Conservation (phyloP, 2,797 vertebrate species). For the Geotrypetes seraphini region DNA sequence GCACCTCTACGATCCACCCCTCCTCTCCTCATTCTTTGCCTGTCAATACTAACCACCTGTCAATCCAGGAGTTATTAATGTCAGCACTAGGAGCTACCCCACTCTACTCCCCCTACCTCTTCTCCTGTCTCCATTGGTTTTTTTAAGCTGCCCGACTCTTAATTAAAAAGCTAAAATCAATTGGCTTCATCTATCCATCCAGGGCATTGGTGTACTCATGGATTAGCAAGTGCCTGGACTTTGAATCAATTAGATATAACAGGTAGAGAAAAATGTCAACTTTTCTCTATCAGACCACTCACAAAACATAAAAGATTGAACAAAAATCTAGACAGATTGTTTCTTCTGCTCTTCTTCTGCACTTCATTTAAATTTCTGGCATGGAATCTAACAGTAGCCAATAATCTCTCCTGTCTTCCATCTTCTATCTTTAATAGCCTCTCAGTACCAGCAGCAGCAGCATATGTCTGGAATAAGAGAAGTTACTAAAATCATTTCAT, state of each 20-base stretch:
- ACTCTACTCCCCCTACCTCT: too few species aligned
- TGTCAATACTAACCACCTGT: too few species aligned
- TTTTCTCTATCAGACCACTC: slow-evolving; percentile 53
- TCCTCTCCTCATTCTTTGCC: not conserved
- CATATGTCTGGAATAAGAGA: too few species aligned
- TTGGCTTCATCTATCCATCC: slow-evolving; percentile 54
- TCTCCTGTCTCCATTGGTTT: slow-evolving; percentile 50
- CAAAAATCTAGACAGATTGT: slow-evolving; percentile 60
- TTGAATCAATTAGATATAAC: slow-evolving; percentile 68
- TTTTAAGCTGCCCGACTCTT: slow-evolving; percentile 38
- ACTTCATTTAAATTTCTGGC: slow-evolving; percentile 33
- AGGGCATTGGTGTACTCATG: slow-evolving; percentile 52
- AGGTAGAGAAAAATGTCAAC: slow-evolving; percentile 57
- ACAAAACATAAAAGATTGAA: slow-evolving; percentile 52
- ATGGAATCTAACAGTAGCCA: slow-evolving; percentile 24
- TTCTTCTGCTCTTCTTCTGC: slow-evolving; percentile 31
- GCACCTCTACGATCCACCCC: not conserved
- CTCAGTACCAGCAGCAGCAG: too few species aligned
- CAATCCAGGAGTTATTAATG: too few species aligned
- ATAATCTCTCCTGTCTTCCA: too few species aligned
- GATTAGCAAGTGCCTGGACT: slow-evolving; percentile 52
- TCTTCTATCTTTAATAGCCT: too few species aligned
- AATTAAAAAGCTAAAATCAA: slow-evolving; percentile 62
- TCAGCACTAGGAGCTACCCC: too few species aligned
- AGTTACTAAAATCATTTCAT: too few species aligned